Percentiles rank a stretch among this genome's conserved stretches.
These are phyloP conservation scores for Amblyopsis rosae DNA, from an alignment of 2,113 vertebrate species.

Conservation along the genomic window DNA sequence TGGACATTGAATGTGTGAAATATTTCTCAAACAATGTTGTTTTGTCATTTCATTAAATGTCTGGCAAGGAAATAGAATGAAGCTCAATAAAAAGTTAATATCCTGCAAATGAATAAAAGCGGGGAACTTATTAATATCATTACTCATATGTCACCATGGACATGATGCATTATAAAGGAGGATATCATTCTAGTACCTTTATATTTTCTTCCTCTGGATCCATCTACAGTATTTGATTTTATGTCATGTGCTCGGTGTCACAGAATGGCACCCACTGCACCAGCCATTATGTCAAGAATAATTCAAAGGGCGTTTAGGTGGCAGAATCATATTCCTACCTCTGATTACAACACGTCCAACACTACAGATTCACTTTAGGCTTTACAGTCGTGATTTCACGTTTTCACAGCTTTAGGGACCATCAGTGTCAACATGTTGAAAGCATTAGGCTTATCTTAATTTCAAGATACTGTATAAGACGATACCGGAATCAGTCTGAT, in stretches of 20 bases:
- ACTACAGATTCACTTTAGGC: conserved; percentile 3
- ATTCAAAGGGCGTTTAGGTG: neutral
- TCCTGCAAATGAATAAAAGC: conserved; percentile 21
- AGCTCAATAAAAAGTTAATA: conserved; percentile 41
- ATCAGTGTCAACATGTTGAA: neutral
- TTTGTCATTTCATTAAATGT: conserved; percentile 59
- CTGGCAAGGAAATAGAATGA: conserved; percentile 38
- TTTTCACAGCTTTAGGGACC: conserved; percentile 39
- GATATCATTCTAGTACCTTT: neutral
- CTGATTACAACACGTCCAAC: conserved; percentile 13
- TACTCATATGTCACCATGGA: conserved; percentile 33
- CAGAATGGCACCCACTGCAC: too few species aligned
- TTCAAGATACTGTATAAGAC: too few species aligned
- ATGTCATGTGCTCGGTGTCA: neutral
- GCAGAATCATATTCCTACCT: conserved; percentile 14
- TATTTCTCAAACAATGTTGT: conserved; percentile 44
- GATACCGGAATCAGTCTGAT: too few species aligned
- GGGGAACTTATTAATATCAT: conserved; percentile 37
- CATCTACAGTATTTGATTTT: conserved; percentile 4
- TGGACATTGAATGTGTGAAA: conserved; percentile 25
- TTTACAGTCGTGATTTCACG: conserved; percentile 32
- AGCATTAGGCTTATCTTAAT: too few species aligned
- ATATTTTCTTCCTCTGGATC: neutral
- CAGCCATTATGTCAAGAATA: conserved; percentile 6
- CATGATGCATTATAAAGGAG: conserved; percentile 15